Evolutionary conservation across 1,140 invertebrate species (phyloP), one percentile per base, ranked within the genome.

Genomic region (Drosophila malerkotliana): DNA sequence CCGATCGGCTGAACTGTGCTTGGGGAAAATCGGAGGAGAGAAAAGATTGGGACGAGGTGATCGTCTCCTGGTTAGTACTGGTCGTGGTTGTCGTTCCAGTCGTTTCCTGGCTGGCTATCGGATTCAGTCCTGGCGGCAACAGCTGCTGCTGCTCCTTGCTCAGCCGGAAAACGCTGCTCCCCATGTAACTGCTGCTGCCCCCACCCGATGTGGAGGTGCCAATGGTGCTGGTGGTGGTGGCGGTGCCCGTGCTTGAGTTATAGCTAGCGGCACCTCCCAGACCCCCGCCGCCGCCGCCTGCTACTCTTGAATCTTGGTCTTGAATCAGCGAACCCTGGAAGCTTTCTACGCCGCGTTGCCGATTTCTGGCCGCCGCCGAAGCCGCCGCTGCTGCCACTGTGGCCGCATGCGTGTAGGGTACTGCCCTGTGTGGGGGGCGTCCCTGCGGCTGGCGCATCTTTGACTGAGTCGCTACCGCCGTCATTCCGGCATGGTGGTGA

Each of bases 1-100:
- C 94, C 18, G 96, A 97, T 59, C 96, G 94, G 90, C 96, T 97
- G 92, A 98, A 98, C 97, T 98, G 93, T 67, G 75, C 72, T 90
- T 82, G 77, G 53, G 82, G 52, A 32, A 63, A 61, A 55, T 78
- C 79, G 14, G 41, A 44, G 60, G 59, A 78, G 30, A 57, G 14
- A 48, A 74, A 28, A 7, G 60, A 52, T 87, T 75, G 78, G 67
- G 78, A 77, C 72, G 69, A 61, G 54, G 48, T 44, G 1, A 51
- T 57, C 77, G 54, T 53, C n/a, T 57, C 61, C 24, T 79, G 72
- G 52, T 73, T 82, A 67, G 48, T 61, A 39, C 32, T 74, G 26
- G 44, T 48, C 3, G 6, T 41, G 4, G 60, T 52, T 1, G 32
- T 7, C 8, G 47, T 26, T 45, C 28, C 24, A 26, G 49, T 55